Evolutionary conservation across 2,797 vertebrate genomes (phyloP).

Genomic region (Miichthys miiuy): DNA sequence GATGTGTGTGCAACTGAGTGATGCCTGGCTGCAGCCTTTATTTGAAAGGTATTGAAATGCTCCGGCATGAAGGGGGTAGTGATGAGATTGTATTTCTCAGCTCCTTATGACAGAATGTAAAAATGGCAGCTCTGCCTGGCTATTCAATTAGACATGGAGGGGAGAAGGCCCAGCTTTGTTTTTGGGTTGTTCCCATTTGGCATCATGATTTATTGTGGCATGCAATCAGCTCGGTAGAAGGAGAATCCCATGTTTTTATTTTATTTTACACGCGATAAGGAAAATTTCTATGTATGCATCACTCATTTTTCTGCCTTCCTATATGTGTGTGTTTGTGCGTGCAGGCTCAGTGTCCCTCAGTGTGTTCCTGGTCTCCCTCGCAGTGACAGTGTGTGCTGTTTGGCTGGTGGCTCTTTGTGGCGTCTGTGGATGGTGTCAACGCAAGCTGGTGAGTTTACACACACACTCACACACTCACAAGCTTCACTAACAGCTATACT

Average conservation of each 20-base stretch:
- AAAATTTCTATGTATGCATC: conserved; percentile 45
- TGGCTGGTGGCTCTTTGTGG: conserved; percentile 97
- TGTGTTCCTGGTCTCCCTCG: conserved; percentile 97
- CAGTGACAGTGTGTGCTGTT: conserved; percentile 97
- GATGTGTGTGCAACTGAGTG: conserved; percentile 78
- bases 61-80: conserved; percentile 43
- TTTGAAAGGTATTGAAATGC: conserved; percentile 79
- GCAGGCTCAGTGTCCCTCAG: conserved; percentile 94
- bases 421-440: conserved; percentile 99
- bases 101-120: conserved; percentile 61
- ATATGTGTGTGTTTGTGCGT: conserved; percentile 65
- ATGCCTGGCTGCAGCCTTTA: conserved; percentile 70
- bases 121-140: conserved; percentile 49
- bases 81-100: conserved; percentile 71
- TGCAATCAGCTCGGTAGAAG: conserved; percentile 27
- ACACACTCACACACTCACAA: conserved; percentile 30
- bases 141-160: conserved; percentile 67
- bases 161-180: conserved; percentile 31
- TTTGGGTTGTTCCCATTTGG: conserved; percentile 29
- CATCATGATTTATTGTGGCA: conserved; percentile 44
- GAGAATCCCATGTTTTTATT: conserved; percentile 37
- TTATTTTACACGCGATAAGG: conserved; percentile 34
- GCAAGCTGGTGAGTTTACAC: conserved; percentile 93
- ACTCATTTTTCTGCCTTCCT: conserved; percentile 32
- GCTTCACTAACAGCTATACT: conserved; percentile 45